A percentile compares a stretch with the other conserved stretches of the same genome.
Conservation (phyloP, 2,113 vertebrate species). For the Tragulus kanchil region DNA sequence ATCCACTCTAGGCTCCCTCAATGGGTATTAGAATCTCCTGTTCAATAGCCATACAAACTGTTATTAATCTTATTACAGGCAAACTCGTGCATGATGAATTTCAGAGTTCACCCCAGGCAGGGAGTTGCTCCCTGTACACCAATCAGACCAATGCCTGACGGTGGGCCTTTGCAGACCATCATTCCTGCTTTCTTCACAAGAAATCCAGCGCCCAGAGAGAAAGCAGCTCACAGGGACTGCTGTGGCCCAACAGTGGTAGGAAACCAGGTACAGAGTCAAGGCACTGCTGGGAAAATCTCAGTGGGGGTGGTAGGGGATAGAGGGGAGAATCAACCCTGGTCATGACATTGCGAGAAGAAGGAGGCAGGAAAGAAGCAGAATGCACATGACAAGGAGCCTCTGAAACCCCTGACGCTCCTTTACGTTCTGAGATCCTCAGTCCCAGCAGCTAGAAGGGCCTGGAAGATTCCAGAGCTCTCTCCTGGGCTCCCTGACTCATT, state of each 20-base stretch:
- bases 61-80: conserved; percentile 57
- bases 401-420: not conserved
- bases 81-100: not conserved
- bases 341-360: not conserved
- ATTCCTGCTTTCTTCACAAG: not conserved
- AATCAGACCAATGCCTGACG: not conserved
- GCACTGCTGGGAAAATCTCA: not conserved
- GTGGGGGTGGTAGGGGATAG: not conserved
- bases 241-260: not conserved
- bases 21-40: conserved; percentile 15
- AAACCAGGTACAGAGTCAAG: not conserved
- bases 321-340: not conserved
- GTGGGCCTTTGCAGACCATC: not conserved
- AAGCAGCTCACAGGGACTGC: not conserved
- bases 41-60: conserved; percentile 60
- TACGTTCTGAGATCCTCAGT: not conserved
- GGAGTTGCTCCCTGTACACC: not conserved
- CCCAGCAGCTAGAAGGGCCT: not conserved
- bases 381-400: not conserved
- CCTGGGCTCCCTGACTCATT: not conserved
- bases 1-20: not conserved
- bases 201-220: not conserved
- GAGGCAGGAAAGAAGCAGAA: not conserved
- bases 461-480: not conserved
- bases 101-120: not conserved